Conservation (phyloP, 2,797 vertebrate species). For the Morelia viridis region DNA sequence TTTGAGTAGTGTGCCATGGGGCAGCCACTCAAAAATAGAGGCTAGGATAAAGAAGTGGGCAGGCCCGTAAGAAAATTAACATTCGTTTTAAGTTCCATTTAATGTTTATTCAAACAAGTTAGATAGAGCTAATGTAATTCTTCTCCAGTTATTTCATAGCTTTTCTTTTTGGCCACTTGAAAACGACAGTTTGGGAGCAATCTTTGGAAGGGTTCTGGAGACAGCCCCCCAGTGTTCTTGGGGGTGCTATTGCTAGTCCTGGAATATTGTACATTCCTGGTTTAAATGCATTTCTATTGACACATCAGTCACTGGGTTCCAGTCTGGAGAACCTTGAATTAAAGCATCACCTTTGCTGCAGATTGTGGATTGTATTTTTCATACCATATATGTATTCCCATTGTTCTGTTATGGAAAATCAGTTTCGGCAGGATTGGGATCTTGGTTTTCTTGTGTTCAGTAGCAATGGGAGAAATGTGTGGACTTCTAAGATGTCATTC, state of each 20-base stretch:
- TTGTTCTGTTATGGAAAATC: not conserved
- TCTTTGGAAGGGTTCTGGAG: not conserved
- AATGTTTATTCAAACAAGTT: not conserved
- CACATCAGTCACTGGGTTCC: not conserved
- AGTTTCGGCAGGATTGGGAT: not conserved
- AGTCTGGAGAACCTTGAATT: not conserved
- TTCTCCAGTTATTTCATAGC: not conserved
- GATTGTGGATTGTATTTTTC: not conserved
- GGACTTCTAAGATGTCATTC: not conserved
- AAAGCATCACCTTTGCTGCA: not conserved
- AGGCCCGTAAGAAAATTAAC: not conserved
- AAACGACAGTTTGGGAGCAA: not conserved
- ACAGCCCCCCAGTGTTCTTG: not conserved
- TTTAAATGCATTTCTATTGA: not conserved
- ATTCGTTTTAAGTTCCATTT: not conserved
- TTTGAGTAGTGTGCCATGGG: not conserved
- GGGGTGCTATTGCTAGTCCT: not conserved
- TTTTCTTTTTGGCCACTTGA: not conserved
- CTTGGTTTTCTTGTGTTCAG: not conserved
- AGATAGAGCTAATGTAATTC: not conserved
- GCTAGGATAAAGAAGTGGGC: not conserved
- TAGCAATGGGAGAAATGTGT: not conserved
- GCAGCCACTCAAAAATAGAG: not conserved
- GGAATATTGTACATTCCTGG: not conserved
- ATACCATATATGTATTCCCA: not conserved